phyloP scores from a whole-genome alignment of 2,113 vertebrate species.

The Helogale parvula region DNA sequence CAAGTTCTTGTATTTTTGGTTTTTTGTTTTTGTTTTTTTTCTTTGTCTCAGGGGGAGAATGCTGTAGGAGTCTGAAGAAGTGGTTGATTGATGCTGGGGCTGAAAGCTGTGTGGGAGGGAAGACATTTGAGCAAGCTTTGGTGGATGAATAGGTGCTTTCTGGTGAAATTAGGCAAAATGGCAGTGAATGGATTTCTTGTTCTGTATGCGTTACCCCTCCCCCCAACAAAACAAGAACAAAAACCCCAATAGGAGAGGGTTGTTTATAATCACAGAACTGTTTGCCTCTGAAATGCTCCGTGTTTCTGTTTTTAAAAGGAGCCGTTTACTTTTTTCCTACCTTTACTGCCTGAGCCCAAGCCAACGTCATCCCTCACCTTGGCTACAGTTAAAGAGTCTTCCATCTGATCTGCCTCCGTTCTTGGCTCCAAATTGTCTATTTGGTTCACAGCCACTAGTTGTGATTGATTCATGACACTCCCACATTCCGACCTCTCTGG shows the following conservation, averaged over 20 bases:
- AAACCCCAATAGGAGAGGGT: not conserved
- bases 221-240: not conserved
- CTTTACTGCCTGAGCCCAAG: not conserved
- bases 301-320: not conserved
- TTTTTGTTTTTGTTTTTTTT: not conserved
- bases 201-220: fast-evolving
- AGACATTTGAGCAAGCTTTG: not conserved
- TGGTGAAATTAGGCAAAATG: not conserved
- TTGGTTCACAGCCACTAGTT: not conserved
- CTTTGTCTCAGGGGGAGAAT: not conserved
- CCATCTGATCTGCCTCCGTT: not conserved
- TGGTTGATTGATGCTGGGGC: not conserved
- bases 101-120: not conserved
- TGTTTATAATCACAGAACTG: not conserved
- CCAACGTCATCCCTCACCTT: not conserved
- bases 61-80: not conserved
- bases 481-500: not conserved
- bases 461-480: not conserved
- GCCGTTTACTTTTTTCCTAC: not conserved
- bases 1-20: not conserved
- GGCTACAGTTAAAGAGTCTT: not conserved
- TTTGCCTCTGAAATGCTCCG: not conserved
- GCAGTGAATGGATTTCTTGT: not conserved
- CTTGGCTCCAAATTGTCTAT: not conserved
- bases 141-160: not conserved